Evolutionary conservation across 2,888 invertebrate genomes (phyloP).

Genomic region (Ormyrus thymus): DNA sequence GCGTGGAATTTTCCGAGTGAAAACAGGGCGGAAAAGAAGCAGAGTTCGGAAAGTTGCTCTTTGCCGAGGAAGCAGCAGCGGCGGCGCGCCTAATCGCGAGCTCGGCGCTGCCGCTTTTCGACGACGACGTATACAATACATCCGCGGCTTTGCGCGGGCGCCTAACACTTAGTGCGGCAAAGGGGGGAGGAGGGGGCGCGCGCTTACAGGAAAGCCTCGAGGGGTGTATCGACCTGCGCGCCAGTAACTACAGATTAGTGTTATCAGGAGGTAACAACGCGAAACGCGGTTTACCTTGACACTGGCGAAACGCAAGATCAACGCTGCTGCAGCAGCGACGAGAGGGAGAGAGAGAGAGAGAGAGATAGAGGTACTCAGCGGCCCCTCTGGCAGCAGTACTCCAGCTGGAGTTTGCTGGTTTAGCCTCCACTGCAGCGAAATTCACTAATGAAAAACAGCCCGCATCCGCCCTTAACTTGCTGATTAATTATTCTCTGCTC

Average conservation of each 20-base stretch:
- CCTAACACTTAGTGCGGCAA: constrained; percentile 42
- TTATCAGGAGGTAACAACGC: constrained; percentile 73
- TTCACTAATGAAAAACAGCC: constrained; percentile 49
- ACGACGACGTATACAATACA: constrained; percentile 9
- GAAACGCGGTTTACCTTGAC: constrained; percentile 74
- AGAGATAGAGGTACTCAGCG: background rate
- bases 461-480: constrained; percentile 49
- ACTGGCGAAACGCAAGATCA: constrained; percentile 70
- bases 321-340: constrained; percentile 47
- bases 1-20: constrained; percentile 3
- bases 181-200: background rate
- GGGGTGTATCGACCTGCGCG: constrained; percentile 53
- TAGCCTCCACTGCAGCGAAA: constrained; percentile 47
- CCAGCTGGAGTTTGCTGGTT: constrained; percentile 38
- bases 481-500: constrained; percentile 52
- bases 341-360: background rate
- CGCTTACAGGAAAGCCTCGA: constrained; percentile 30
- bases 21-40: constrained; percentile 3
- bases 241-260: constrained; percentile 74
- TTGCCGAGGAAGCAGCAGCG: background rate
- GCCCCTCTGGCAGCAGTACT: background rate
- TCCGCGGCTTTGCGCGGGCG: constrained; percentile 45
- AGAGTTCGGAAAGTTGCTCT: constrained; percentile 10
- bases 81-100: background rate
- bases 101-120: background rate